Base-by-base conservation (phyloP, 2,888 invertebrate species). In the Caradrina kadenii region DNA sequence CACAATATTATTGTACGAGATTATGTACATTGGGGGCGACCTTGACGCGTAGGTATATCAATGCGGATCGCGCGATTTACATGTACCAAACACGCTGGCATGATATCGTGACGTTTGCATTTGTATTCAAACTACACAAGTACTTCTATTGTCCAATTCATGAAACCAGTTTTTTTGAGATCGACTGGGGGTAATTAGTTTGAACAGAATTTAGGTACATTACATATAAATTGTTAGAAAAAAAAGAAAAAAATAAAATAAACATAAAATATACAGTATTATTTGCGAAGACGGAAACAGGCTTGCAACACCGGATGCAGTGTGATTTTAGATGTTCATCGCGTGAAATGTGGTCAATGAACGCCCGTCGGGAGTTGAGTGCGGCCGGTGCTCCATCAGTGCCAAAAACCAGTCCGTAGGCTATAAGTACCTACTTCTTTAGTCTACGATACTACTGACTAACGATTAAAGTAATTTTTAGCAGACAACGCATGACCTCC, bases 1-100 rank as follows among this genome's bases (percentile, higher is more conserved):
- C 65, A 81, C 64, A 65, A 71, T 56, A 48, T 50, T 63, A 63
- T 68, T 53, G 31, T 53, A 62, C 53, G 52, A 61, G 50, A 52
- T 53, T 19, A 26, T 26, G 26, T 26, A 61, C 39, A 11, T 21
- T 6, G n/a, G 45, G 13, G 48, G 5, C 55, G 72, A 70, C 82
- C 79, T 80, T 74, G 53, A 21, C 56, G 48, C 5, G 56, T 53
- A 65, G n/a, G n/a, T n/a, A 1, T 81, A 79, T 79, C 76, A 80
- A 79, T 26, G 45, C 42, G 54, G 56, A 77, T 76, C 69, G 73
- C 65, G 63, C 62, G 66, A 74, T 45, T 73, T 39, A 73, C 70
- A 69, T 66, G 69, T 70, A 45, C 49, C 52, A 73, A 80, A 76
- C 75, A 78, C 60, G 68, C 42, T 53, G 55, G 59, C 67, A 50